Base-by-base conservation (phyloP, 2,888 invertebrate genomes). In the Drosophila mimetica region DNA sequence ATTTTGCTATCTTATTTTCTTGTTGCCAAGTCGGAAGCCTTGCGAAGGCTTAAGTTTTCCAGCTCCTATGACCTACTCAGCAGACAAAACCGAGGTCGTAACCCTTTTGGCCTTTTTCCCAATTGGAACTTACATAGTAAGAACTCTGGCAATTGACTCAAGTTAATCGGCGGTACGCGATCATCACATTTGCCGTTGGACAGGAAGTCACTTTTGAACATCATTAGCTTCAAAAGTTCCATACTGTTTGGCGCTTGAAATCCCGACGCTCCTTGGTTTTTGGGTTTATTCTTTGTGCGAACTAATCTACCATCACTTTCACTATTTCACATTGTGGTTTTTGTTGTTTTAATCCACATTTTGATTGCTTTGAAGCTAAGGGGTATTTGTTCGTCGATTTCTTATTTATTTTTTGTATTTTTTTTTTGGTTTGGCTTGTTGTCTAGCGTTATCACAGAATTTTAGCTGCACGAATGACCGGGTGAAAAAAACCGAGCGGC, bases 121-220 rank as follows among this genome's bases (percentile, higher is more conserved):
- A 28, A 20, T 11, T 22, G 4, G 4, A 44, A 94, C 95, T 93
- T 94, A 95, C 95, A 94, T 91, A 95, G 91, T 86, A 95, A 93
- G 92, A 95, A 94, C 92, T 95, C 95, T 36, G 95, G 95, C 87
- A 95, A 93, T 90, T 94, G 94, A 90, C 95, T 95, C 77, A 95
- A 92, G 89, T 94, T 94, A 86, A 95, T 95, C 80, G 95, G 95
- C 72, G 95, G 95, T 80, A 95, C 95, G 89, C 95, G 93, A 92
- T 94, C 93, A 85, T 93, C 93, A 92, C 88, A 91, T 88, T 89
- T 90, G 79, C 89, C 90, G 85, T 89, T 89, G 78, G 90, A 89
- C 86, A 91, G 82, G 79, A 92, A 90, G 89, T 91, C 91, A 89
- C 91, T 92, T 87, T 91, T 91, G 87, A 91, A 91, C 92, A 92